Evolutionary conservation across 2,797 vertebrate genomes (phyloP), one percentile per base, ranked within the genome.

Genomic region (Bradypodion ventrale): DNA sequence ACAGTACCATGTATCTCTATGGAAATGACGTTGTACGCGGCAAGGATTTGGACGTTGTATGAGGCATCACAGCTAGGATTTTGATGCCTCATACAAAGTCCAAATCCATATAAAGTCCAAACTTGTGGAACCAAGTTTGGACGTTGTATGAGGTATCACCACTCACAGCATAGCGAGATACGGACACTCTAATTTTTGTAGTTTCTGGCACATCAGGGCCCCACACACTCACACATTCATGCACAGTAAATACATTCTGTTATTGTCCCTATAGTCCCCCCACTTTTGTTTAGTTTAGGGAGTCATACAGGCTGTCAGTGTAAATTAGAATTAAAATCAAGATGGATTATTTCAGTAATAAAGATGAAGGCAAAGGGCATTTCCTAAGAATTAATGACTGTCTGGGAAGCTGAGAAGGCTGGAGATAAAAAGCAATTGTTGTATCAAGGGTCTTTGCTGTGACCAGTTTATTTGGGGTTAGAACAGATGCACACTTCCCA

Each of bases 141-240:
- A n/a, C n/a, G n/a, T n/a, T n/a, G n/a, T n/a, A n/a, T n/a, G n/a
- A n/a, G n/a, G n/a, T n/a, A n/a, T n/a, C n/a, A n/a, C n/a, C 8
- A 7, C 25, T 65, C 23, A 66, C 42, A 40, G 52, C 32, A 29
- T 40, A 82, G 27, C 56, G 88, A 97, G 96, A 87, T 96, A 91
- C 76, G 95, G 92, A 49, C 90, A 96, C 89, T 96, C 95, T 75
- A 95, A n/a, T 93, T 87, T 91, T 95, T 93, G 96, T 95, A 89
- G 93, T 94, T 82, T 95, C 92, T 91, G 96, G 87, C 78, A 96
- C 89, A 78, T 86, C 93, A 84, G 91, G 80, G 68, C 63, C 9
- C 42, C 9, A 59, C 42, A 59, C n/a, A 70, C 19, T 59, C 68
- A 12, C 65, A 69, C 49, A 5, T 44, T 19, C 40, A 8, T 25